Percentiles rank a stretch among this genome's conserved stretches.
phyloP scores from a whole-genome alignment of 2,888 invertebrate genomes.

The Calameuta filiformis region DNA sequence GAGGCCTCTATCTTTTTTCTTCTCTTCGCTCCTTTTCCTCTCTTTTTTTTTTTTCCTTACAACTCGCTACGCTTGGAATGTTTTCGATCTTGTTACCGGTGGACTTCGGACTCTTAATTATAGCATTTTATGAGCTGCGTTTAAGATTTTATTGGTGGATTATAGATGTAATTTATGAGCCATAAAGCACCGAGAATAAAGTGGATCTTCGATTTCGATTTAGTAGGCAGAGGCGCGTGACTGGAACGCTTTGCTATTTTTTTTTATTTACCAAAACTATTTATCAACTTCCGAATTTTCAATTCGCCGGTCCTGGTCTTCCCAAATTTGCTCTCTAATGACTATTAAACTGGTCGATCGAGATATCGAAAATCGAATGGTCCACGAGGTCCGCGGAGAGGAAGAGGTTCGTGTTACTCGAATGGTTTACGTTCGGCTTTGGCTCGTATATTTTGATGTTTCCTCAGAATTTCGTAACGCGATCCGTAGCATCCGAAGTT shows the following conservation, averaged over 20 bases:
- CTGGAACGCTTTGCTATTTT: constrained; percentile 1
- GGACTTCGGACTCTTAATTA: constrained; percentile 36
- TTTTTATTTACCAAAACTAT: not conserved
- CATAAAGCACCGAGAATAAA: constrained; percentile 34
- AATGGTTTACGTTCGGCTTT: not conserved
- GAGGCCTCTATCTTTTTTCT: constrained; percentile 7
- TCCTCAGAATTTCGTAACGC: constrained; percentile 29
- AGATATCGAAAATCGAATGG: not conserved
- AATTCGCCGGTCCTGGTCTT: not conserved
- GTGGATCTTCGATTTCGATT: constrained; percentile 37
- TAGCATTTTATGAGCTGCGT: constrained; percentile 40
- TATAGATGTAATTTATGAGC: constrained; percentile 45
- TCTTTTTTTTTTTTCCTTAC: not conserved
- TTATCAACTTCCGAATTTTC: not conserved
- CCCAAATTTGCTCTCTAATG: not conserved
- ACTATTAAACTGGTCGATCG: not conserved
- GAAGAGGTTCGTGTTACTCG: not conserved
- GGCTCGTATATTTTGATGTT: not conserved
- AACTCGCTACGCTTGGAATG: not conserved
- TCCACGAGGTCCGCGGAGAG: not conserved
- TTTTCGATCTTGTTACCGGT: constrained; percentile 3
- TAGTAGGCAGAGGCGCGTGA: constrained; percentile 24
- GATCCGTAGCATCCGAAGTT: constrained; percentile 9
- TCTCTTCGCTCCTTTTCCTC: constrained; percentile 6
- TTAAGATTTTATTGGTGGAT: constrained; percentile 39